These are phyloP conservation scores for Cichlasoma orientale DNA, from an alignment of 2,797 vertebrate species.

Conservation along the genomic window DNA sequence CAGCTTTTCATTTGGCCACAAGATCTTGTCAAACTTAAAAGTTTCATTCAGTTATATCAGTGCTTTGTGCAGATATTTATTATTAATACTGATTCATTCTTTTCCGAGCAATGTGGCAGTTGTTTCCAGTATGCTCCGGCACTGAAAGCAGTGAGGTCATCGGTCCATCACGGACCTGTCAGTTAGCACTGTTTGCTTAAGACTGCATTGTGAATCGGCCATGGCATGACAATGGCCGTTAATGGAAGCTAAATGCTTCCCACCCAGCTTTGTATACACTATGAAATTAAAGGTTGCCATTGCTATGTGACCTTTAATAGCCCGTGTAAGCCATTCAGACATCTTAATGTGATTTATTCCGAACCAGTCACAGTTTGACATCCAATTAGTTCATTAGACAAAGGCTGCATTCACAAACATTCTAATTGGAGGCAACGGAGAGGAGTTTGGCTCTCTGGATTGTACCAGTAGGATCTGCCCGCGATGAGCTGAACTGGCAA, in stretches of 20 bases:
- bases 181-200: constrained; percentile 17
- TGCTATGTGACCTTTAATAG: constrained; percentile 42
- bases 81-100: not conserved
- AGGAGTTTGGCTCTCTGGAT: constrained; percentile 9
- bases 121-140: constrained; percentile 23
- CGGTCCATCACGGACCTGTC: constrained; percentile 10
- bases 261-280: constrained; percentile 28
- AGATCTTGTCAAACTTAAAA: not conserved
- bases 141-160: not conserved
- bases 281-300: not conserved
- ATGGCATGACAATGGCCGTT: constrained; percentile 23
- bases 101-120: not conserved
- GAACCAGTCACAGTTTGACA: constrained; percentile 23
- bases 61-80: not conserved
- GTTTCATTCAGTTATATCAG: too few relatives aligned
- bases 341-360: constrained; percentile 49
- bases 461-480: not conserved
- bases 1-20: not conserved
- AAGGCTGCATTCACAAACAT: constrained; percentile 48
- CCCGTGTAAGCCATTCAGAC: constrained; percentile 14
- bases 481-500: constrained; percentile 28
- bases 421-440: constrained; percentile 18
- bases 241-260: constrained; percentile 28
- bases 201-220: constrained; percentile 28
- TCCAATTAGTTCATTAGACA: constrained; percentile 50